Percentiles rank a stretch among this genome's conserved stretches.
These are phyloP conservation scores for Cuculus canorus DNA, from an alignment of 2,797 vertebrate species.

Conservation along the genomic window DNA sequence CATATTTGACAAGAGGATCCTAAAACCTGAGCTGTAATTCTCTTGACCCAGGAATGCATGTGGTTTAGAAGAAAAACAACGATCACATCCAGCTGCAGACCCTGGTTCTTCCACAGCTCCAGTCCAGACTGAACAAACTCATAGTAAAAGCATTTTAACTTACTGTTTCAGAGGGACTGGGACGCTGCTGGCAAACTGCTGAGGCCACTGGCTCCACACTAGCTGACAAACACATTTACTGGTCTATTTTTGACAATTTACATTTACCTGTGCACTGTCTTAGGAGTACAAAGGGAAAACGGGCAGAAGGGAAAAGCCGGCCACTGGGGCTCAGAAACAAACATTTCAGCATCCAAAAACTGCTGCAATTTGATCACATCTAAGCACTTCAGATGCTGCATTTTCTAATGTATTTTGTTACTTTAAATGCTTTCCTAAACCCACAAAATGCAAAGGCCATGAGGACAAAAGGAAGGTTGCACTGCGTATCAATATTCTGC, in stretches of 20 bases:
- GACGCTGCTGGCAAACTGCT: neutral
- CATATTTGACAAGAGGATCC: neutral
- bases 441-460: fast-evolving
- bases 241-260: neutral
- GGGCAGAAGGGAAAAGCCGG: neutral
- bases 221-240: neutral
- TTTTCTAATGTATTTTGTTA: neutral
- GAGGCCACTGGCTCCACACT: neutral
- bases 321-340: neutral
- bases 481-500: no score
- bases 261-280: neutral
- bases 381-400: neutral
- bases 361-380: neutral
- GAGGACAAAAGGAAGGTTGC: neutral
- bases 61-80: neutral
- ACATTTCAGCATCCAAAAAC: neutral
- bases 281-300: neutral
- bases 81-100: neutral
- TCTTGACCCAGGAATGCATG: neutral
- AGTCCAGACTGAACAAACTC: neutral
- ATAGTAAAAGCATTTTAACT: neutral
- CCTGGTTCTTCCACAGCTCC: neutral
- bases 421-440: neutral
- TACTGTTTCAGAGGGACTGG: neutral
- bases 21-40: neutral